Conservation (phyloP, 2,888 invertebrate genomes). For the Tryphoninae sp. region DNA sequence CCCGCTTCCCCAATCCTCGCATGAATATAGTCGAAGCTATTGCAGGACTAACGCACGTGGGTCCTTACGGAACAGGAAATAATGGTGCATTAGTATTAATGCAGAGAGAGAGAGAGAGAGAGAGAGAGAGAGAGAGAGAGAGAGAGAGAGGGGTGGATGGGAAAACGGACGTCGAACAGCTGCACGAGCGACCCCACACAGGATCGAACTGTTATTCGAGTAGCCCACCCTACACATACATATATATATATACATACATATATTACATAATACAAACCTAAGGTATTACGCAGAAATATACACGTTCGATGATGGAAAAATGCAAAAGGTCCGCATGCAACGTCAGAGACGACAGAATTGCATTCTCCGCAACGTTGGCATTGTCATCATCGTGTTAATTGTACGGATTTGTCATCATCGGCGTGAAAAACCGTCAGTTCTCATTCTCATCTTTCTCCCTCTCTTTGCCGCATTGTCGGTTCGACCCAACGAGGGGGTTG, state of each 20-base stretch:
- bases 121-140: constrained; percentile 30
- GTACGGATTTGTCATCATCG: constrained; percentile 74
- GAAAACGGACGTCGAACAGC: constrained; percentile 70
- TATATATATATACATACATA: constrained; percentile 47
- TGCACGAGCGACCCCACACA: constrained; percentile 71
- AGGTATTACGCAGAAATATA: constrained; percentile 27
- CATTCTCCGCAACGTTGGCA: constrained; percentile 59
- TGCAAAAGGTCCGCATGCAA: constrained; percentile 52
- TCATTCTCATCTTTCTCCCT: constrained; percentile 43
- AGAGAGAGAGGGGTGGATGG: constrained; percentile 24
- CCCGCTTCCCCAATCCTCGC: constrained; percentile 12
- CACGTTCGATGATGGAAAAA: constrained; percentile 58
- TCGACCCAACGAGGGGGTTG: constrained; percentile 7
- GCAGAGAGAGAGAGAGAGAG: constrained; percentile 38
- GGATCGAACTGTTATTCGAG: constrained; percentile 78
- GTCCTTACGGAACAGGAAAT: constrained; percentile 72
- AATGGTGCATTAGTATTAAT: constrained; percentile 75
- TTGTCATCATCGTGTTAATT: constrained; percentile 74
- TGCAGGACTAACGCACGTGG: constrained; percentile 36
- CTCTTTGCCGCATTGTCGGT: constrained; percentile 48
- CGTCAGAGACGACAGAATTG: constrained; percentile 58
- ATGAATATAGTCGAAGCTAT: constrained; percentile 23
- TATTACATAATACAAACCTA: constrained; percentile 45
- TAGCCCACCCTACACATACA: constrained; percentile 59
- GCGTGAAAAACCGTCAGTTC: constrained; percentile 68